These are phyloP conservation scores for Vulpes vulpes DNA, from an alignment of 2,113 vertebrate genomes.

Conservation along the genomic window DNA sequence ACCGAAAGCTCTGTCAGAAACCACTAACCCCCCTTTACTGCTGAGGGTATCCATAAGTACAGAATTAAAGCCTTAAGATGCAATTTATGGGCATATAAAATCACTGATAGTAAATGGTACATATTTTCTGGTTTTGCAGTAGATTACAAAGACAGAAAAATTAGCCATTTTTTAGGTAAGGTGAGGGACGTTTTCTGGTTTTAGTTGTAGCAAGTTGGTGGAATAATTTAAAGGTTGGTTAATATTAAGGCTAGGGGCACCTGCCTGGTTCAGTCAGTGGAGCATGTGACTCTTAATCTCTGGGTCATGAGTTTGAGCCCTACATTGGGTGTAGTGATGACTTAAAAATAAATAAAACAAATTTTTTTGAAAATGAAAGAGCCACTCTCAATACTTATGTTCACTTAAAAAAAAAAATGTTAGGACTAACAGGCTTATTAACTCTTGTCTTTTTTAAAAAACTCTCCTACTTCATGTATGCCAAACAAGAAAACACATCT, in stretches of 20 bases:
- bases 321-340: not conserved
- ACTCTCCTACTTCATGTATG: slow-evolving; percentile 45
- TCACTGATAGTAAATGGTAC: not conserved
- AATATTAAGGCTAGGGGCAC: not conserved
- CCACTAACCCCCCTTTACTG: not conserved
- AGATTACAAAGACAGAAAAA: slow-evolving; percentile 45
- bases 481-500: slow-evolving; percentile 58
- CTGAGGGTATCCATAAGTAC: not conserved
- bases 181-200: slow-evolving; percentile 7
- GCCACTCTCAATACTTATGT: not conserved
- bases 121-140: slow-evolving; percentile 30
- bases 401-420: not conserved
- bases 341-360: not conserved
- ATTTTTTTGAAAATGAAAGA: not conserved
- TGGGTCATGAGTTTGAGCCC: not conserved
- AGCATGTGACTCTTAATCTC: not conserved
- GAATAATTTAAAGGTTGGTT: not conserved
- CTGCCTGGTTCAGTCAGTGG: not conserved
- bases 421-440: slow-evolving; percentile 54
- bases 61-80: slow-evolving; percentile 5
- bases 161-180: slow-evolving; percentile 24
- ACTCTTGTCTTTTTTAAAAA: slow-evolving; percentile 33
- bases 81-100: slow-evolving; percentile 49
- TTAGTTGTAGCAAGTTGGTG: slow-evolving; percentile 34
- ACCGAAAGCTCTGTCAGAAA: slow-evolving; percentile 44